Conservation (phyloP, 1,140 invertebrate genomes). For the Drosophila teissieri region DNA sequence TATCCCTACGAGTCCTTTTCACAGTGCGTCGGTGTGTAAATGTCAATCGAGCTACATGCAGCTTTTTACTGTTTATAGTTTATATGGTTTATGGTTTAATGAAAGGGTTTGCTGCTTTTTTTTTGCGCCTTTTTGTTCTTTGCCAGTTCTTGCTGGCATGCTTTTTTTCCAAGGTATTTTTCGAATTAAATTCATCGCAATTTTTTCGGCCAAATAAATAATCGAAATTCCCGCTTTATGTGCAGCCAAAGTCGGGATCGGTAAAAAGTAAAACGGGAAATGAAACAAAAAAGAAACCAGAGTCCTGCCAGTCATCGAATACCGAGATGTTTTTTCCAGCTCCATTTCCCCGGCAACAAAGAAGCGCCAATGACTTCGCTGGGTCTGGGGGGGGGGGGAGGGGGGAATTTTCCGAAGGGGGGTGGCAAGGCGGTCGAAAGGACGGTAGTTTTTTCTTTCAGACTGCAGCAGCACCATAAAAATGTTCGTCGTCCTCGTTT, state of each 20-base stretch:
- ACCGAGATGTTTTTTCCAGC: slow-evolving; percentile 31
- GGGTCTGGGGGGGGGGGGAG: not conserved
- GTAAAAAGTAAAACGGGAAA: not conserved
- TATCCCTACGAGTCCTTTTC: slow-evolving; percentile 26
- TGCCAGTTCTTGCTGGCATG: not conserved
- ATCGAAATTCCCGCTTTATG: slow-evolving; percentile 49
- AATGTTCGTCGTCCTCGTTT: slow-evolving; percentile 61
- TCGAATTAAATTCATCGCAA: slow-evolving; percentile 44
- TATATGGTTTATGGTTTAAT: slow-evolving; percentile 31
- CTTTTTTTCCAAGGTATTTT: slow-evolving; percentile 34
- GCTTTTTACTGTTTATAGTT: slow-evolving; percentile 18
- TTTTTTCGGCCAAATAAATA: slow-evolving; percentile 45
- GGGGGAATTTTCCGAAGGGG: not conserved
- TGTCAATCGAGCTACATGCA: slow-evolving; percentile 22
- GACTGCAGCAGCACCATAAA: slow-evolving; percentile 44
- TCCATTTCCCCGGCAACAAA: slow-evolving; percentile 36
- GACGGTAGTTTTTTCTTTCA: slow-evolving; percentile 37
- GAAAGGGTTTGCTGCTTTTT: slow-evolving; percentile 17
- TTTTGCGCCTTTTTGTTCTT: too few relatives aligned
- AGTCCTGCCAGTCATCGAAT: slow-evolving; percentile 29
- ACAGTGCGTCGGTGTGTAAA: slow-evolving; percentile 28
- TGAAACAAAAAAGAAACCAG: not conserved
- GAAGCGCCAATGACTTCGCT: slow-evolving; percentile 42
- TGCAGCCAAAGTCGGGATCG: slow-evolving; percentile 9
- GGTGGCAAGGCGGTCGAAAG: not conserved